phyloP scores from a whole-genome alignment of 2,797 vertebrate genomes.

The Lindbergichthys nudifrons region DNA sequence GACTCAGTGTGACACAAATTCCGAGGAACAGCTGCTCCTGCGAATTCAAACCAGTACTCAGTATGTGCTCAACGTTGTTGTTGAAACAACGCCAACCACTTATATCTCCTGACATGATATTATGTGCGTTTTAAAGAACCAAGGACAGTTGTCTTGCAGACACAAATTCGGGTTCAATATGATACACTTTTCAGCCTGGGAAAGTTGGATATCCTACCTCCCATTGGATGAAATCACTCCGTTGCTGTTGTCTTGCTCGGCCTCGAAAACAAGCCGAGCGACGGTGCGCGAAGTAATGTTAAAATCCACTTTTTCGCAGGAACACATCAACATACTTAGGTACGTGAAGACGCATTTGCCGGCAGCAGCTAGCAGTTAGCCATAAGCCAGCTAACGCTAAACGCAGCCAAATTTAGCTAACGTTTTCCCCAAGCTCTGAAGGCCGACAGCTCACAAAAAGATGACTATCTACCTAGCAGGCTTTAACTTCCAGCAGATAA shows the following conservation, averaged over 20 bases:
- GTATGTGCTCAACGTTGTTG: not conserved
- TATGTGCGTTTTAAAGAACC: not conserved
- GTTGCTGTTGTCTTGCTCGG: slow-evolving; percentile 81
- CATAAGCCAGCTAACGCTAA: slow-evolving; percentile 40
- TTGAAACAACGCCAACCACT: not conserved
- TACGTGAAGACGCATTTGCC: slow-evolving; percentile 54
- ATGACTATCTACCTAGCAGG: slow-evolving; percentile 41
- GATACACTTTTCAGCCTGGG: not conserved
- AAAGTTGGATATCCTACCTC: slow-evolving; percentile 77
- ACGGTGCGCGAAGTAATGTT: slow-evolving; percentile 80
- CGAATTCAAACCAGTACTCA: not conserved
- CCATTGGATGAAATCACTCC: slow-evolving; percentile 85
- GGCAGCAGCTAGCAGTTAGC: slow-evolving; percentile 63
- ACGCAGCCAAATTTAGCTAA: slow-evolving; percentile 36
- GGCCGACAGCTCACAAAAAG: slow-evolving; percentile 46
- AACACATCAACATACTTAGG: slow-evolving; percentile 84
- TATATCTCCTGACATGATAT: not conserved
- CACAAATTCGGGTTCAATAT: not conserved
- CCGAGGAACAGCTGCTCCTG: slow-evolving; percentile 4
- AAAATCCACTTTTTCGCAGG: slow-evolving; percentile 86
- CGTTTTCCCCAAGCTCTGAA: slow-evolving; percentile 30
- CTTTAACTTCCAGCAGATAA: slow-evolving; percentile 32
- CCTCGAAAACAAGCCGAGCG: slow-evolving; percentile 82
- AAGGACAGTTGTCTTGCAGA: not conserved
- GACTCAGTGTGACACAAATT: not conserved